Conservation (phyloP, 2,797 vertebrate species). For the Acanthurus leucopareius region DNA sequence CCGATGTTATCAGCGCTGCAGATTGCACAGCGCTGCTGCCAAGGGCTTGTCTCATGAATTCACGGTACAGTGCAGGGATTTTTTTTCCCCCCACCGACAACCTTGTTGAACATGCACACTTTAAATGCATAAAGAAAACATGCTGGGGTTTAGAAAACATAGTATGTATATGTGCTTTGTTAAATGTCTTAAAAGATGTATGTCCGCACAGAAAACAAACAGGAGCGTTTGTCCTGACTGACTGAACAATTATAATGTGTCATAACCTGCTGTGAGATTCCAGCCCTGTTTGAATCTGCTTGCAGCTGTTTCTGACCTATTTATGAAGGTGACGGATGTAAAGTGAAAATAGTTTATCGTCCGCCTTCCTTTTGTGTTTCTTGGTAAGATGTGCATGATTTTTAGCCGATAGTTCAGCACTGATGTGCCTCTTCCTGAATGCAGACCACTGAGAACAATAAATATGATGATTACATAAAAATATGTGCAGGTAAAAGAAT, state of each 20-base stretch:
- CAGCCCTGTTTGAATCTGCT: slow-evolving; percentile 59
- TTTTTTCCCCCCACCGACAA: neutral
- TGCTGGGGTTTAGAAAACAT: neutral
- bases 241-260: slow-evolving; percentile 49
- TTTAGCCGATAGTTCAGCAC: neutral
- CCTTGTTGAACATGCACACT: slow-evolving; percentile 20
- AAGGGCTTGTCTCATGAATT: slow-evolving; percentile 59
- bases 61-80: slow-evolving; percentile 43
- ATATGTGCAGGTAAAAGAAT: neutral
- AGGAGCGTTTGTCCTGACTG: slow-evolving; percentile 34
- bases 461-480: neutral
- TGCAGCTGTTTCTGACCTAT: slow-evolving; percentile 70
- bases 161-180: neutral
- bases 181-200: slow-evolving; percentile 14
- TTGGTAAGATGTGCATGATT: slow-evolving; percentile 19
- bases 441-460: neutral
- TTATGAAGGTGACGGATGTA: slow-evolving; percentile 64
- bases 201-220: slow-evolving; percentile 10
- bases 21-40: slow-evolving; percentile 53
- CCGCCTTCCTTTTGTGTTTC: slow-evolving; percentile 46
- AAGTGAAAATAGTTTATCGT: slow-evolving; percentile 64
- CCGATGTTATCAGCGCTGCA: slow-evolving; percentile 68
- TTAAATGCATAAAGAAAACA: neutral
- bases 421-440: neutral
- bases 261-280: slow-evolving; percentile 52